Percentiles rank a stretch among this genome's conserved stretches.
Evolutionary conservation across 2,797 vertebrate genomes (phyloP).

Genomic region (Mus caroli): DNA sequence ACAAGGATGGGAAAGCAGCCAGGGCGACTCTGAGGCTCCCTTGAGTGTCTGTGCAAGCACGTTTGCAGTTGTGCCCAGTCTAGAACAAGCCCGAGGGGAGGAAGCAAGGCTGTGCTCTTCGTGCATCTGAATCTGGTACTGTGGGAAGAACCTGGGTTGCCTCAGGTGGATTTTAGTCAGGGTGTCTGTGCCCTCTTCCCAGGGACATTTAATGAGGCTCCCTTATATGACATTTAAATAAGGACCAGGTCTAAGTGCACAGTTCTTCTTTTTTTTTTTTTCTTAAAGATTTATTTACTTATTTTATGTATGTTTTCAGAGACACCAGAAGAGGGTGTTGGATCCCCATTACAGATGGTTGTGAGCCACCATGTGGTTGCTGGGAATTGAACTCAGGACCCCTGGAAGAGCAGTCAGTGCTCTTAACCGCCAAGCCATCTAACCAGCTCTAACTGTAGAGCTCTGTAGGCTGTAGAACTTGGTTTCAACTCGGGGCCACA

Average conservation of each 20-base stretch:
- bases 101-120: neutral
- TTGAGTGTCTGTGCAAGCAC: neutral
- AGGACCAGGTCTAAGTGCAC: neutral
- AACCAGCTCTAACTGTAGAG: neutral
- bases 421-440: too few relatives aligned
- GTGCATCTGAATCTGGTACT: too few relatives aligned
- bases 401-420: too few relatives aligned
- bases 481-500: neutral
- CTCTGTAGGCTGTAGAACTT: neutral
- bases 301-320: too few relatives aligned
- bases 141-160: neutral
- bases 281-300: too few relatives aligned
- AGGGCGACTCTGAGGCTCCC: neutral
- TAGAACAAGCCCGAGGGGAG: neutral
- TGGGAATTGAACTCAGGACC: too few relatives aligned
- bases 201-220: neutral
- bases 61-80: neutral
- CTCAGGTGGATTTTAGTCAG: neutral
- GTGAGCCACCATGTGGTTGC: too few relatives aligned
- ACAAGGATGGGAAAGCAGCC: neutral
- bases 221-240: neutral
- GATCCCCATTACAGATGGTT: too few relatives aligned
- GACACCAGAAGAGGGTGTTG: too few relatives aligned
- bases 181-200: neutral
- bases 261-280: too few relatives aligned